These are phyloP conservation scores for Globodera rostochiensis DNA, from an alignment of 1,140 invertebrate species.

Conservation along the genomic window DNA sequence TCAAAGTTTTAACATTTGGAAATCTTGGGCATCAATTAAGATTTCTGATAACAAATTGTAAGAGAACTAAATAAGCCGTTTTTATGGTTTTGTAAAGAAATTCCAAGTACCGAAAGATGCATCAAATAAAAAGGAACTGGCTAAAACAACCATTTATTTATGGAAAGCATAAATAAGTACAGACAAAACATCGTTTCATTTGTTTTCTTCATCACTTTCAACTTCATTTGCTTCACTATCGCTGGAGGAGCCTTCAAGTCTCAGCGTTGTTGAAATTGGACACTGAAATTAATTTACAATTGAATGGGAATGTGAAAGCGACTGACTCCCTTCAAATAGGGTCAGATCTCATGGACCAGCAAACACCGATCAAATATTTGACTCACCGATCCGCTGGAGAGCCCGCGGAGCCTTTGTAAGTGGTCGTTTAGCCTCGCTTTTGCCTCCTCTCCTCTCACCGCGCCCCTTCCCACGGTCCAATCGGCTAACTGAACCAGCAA, in stretches of 20 bases:
- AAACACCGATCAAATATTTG: background rate
- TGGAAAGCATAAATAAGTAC: no score
- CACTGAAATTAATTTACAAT: background rate
- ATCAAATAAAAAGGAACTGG: no score
- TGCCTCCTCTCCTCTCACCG: constrained; percentile 11
- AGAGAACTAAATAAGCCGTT: no score
- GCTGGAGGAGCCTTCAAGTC: background rate
- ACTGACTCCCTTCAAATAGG: background rate
- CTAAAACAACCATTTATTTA: no score
- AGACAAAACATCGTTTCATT: background rate
- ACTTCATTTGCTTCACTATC: background rate
- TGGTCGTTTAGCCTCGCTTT: background rate
- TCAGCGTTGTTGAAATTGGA: background rate
- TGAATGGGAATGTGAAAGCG: no score
- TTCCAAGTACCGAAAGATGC: no score
- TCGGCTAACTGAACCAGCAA: constrained; percentile 16
- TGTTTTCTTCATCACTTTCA: background rate
- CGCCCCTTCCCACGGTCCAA: constrained; percentile 16
- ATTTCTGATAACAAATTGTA: no score
- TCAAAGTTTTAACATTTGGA: no score
- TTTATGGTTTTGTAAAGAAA: no score
- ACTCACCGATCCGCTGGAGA: constrained; percentile 1
- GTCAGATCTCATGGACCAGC: background rate
- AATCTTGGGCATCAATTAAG: no score
- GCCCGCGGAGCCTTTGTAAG: constrained; percentile 8